These are phyloP conservation scores for Sprattus sprattus DNA, from an alignment of 2,113 vertebrate genomes.

Conservation along the genomic window DNA sequence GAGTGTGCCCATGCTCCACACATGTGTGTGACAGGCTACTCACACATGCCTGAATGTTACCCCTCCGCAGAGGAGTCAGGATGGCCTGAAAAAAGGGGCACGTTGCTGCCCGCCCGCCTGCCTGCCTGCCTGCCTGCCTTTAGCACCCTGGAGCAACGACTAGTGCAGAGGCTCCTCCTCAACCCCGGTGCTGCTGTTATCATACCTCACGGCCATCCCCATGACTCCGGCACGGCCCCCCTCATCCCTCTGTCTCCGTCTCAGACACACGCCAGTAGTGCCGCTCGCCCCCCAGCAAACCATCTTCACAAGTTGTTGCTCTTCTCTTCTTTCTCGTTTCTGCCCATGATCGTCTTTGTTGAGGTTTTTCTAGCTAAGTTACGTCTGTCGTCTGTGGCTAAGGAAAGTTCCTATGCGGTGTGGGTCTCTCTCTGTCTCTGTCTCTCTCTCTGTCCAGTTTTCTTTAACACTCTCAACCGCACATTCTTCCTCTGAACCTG, in stretches of 20 bases:
- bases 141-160: neutral
- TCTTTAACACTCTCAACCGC: neutral
- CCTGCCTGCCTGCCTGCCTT: too few relatives aligned
- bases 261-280: neutral
- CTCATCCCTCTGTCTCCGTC: too few relatives aligned
- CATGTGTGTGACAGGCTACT: neutral
- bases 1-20: too few relatives aligned
- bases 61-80: neutral
- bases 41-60: neutral
- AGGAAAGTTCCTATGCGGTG: neutral
- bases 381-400: neutral
- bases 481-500: neutral
- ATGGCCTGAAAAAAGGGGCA: neutral
- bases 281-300: too few relatives aligned
- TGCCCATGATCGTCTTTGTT: neutral
- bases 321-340: neutral
- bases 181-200: neutral
- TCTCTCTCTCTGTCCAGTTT: neutral
- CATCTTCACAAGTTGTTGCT: neutral
- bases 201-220: neutral
- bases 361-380: neutral
- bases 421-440: neutral
- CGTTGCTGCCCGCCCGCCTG: neutral
- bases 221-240: too few relatives aligned
- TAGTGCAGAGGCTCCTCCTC: neutral